Conservation (phyloP, 2,888 invertebrate species). For the Strigamia transsilvanica region DNA sequence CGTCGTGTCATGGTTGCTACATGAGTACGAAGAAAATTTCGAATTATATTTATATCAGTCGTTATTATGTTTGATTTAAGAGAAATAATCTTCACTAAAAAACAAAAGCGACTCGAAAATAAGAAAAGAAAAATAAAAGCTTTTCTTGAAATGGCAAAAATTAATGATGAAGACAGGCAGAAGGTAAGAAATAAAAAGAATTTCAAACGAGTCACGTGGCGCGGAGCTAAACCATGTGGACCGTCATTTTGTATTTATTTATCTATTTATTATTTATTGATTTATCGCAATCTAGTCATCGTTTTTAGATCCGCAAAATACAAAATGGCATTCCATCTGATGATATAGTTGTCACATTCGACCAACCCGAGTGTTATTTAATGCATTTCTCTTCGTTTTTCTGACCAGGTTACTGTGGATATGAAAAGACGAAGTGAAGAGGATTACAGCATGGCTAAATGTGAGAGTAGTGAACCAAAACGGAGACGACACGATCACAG, state of each 20-base stretch:
- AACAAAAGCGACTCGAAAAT: conserved; percentile 37
- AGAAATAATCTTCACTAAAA: conserved; percentile 7
- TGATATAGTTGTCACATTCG: no score
- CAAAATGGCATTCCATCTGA: no score
- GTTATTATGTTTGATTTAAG: conserved; percentile 31
- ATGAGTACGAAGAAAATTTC: conserved; percentile 29
- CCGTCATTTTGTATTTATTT: not conserved
- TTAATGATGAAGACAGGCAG: conserved; percentile 43
- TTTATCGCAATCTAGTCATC: no score
- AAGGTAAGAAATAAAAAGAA: conserved; percentile 9
- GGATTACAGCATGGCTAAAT: conserved; percentile 3
- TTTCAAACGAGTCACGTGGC: no score
- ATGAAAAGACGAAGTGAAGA: conserved; percentile 41
- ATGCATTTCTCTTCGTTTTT: not conserved
- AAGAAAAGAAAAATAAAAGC: conserved; percentile 57
- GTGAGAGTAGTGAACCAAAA: conserved; percentile 31
- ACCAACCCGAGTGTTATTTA: not conserved
- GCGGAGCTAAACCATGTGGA: conserved; percentile 10
- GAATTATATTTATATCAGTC: not conserved
- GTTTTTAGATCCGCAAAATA: no score
- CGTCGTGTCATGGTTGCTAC: conserved; percentile 34
- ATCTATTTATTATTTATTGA: no score
- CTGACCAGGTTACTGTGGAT: conserved; percentile 34
- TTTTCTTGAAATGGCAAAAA: conserved; percentile 55
- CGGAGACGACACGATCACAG: conserved; percentile 21